phyloP scores from a whole-genome alignment of 2,888 invertebrate species.

The Chrysomela aeneicollis region DNA sequence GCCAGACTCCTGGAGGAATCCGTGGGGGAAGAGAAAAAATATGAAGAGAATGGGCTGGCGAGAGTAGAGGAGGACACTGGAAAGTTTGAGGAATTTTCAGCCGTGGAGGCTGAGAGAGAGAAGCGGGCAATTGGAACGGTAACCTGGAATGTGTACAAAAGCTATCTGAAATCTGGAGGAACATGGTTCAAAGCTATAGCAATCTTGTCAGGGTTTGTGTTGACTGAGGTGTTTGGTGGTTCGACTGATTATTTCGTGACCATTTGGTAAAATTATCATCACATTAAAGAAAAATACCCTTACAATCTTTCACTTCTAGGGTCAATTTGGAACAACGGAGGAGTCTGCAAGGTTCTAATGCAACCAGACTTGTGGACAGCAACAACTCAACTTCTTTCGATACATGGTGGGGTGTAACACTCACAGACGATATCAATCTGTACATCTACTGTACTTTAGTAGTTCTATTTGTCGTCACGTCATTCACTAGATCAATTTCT shows the following conservation, averaged over 20 bases:
- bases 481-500: conserved; percentile 56
- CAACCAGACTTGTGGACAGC: not conserved
- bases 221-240: conserved; percentile 76
- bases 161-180: conserved; percentile 67
- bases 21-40: conserved; percentile 10
- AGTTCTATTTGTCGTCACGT: conserved; percentile 56
- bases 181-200: conserved; percentile 63
- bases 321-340: conserved; percentile 50
- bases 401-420: not conserved
- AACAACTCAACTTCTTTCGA: not conserved
- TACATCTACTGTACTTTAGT: conserved; percentile 48
- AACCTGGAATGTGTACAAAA: conserved; percentile 7
- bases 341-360: not conserved
- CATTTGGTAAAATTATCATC: conserved; percentile 68
- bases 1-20: conserved; percentile 27
- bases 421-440: not conserved
- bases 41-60: not conserved
- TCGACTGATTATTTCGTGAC: conserved; percentile 81
- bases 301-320: conserved; percentile 39
- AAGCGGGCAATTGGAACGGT: conserved; percentile 1
- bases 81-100: not conserved
- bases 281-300: not conserved
- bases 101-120: not conserved
- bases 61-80: not conserved
- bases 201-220: conserved; percentile 64